Conservation (phyloP, 2,797 vertebrate species). For the Arnoldichthys spilopterus region DNA sequence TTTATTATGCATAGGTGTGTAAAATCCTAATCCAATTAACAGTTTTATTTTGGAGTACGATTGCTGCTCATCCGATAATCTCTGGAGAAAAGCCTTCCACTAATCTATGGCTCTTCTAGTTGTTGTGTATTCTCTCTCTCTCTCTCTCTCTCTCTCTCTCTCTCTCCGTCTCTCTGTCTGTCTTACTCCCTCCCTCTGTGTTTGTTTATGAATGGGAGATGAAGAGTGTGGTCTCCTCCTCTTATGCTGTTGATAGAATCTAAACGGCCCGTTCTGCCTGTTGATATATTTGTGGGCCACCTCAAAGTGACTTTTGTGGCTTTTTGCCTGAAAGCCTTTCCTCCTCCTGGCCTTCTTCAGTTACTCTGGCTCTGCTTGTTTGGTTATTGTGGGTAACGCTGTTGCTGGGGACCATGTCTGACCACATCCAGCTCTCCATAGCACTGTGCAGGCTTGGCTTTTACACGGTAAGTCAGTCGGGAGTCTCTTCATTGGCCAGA, state of each 20-base stretch:
- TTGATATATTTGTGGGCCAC: conserved; percentile 51
- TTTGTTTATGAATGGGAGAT: conserved; percentile 66
- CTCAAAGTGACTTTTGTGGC: conserved; percentile 59
- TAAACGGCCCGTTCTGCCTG: conserved; percentile 42
- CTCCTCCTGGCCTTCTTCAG: conserved; percentile 66
- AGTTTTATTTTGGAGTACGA: conserved; percentile 74
- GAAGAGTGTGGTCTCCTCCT: conserved; percentile 43
- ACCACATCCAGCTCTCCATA: conserved; percentile 90
- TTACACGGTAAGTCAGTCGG: conserved; percentile 84
- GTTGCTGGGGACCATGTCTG: conserved; percentile 86
- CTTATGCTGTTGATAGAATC: conserved; percentile 42
- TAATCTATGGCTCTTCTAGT: conserved; percentile 63
- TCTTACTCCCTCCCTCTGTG: conserved; percentile 14
- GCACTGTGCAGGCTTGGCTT: conserved; percentile 92
- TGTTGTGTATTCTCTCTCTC: conserved; percentile 40
- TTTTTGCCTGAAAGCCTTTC: conserved; percentile 58
- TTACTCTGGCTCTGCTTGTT: conserved; percentile 73
- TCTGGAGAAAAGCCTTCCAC: conserved; percentile 64
- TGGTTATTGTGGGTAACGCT: conserved; percentile 79
- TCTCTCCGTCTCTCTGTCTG: conserved; percentile 20
- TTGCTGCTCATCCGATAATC: conserved; percentile 75
- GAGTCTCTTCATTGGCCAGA: neutral
- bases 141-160: conserved; percentile 55
- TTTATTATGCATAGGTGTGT: conserved; percentile 51
- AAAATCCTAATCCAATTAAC: conserved; percentile 80